Base-by-base conservation (phyloP, 2,797 vertebrate genomes). In the Danio kyathit region DNA sequence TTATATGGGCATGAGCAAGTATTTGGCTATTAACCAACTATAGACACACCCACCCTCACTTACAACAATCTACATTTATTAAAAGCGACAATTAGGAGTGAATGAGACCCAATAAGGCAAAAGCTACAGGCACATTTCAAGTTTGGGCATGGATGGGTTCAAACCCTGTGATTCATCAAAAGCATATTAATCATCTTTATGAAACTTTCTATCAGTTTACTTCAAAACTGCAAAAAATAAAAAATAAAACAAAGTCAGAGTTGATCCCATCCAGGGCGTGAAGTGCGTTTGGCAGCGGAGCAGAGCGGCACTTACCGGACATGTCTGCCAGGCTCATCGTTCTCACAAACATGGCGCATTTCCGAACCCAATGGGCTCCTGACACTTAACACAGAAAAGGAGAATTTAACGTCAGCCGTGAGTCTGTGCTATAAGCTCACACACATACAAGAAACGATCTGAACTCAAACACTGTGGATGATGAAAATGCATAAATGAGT, bases 271-370 rank as follows among this genome's bases (percentile, higher is more conserved):
- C 65, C 72, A 8, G 40, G 46, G 76, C 17, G 46, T 52, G 61
- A 41, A 74, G 72, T 21, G 59, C 21, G 63, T 44, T 67, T 56
- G 64, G 82, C 41, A 54, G 76, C 21, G 48, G 63, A 54, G 76
- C 21, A 44, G 63, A 76, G 16, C 51, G 69, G 72, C 67, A 89
- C 88, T 90, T 89, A 89, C 89, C 89, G 82, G 87, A 74, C 86
- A 88, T 85, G 79, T 88, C 87, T 72, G 85, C 79, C 87, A 89
- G 87, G 86, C 85, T 89, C 88, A 89, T 76, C 83, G 89, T 79
- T 85, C 87, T 84, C 81, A 89, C 81, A 86, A 89, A 87, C 87
- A 88, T 76, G 85, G 83, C 52, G 79, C 87, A 88, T 89, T 88
- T 88, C 88, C 85, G 86, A 89, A 89, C 86, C 88, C 87, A 89